Base-by-base conservation (phyloP, 1,140 invertebrate genomes). In the Habropoda laboriosa region DNA sequence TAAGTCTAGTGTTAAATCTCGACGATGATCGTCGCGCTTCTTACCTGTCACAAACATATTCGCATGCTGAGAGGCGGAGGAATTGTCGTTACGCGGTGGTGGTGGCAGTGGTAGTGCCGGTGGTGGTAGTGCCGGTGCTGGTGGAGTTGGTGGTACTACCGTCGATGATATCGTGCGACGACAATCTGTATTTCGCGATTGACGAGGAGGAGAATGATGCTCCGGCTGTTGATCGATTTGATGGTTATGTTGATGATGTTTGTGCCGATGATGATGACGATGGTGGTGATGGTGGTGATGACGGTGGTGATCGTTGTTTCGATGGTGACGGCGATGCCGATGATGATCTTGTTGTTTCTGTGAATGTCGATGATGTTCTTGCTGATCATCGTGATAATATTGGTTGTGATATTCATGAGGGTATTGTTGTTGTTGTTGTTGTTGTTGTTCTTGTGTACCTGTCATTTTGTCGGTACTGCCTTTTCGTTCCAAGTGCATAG, bases 401-500 rank as follows among this genome's bases (percentile, higher is more conserved):
- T 49, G 60, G 13, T 64, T 51, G 71, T 27, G 21, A 61, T 71
- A 60, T 3, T 40, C 42, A 58, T 42, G 53, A 58, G 60, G 55
- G 38, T 60, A 71, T 49, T 55, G 63, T 38, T 78, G 66, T 53
- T 72, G n/a, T n/a, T n/a, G n/a, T n/a, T n/a, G n/a, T n/a, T n/a
- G 45, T 76, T 49, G 47, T 55, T 55, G 21, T 55, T 55, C 47
- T 53, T 64, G 53, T 79, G 74, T 88, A 88, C 86, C 88, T 88
- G 88, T 53, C 47, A 73, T 10, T 40, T 71, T 87, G 51, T 89
- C 86, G 71, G 60, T 81, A 55, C 84, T 84, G 32, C 85, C 84
- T 68, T 86, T 89, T 53, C 87, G 83, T 63, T 89, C 88, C 70
- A 89, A 74, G 78, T 89, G 86, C 82, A 90, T 85, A 16, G 80